Percentiles rank a stretch among this genome's conserved stretches.
Conservation (phyloP, 1,140 invertebrate genomes). For the Drosophila ambigua region DNA sequence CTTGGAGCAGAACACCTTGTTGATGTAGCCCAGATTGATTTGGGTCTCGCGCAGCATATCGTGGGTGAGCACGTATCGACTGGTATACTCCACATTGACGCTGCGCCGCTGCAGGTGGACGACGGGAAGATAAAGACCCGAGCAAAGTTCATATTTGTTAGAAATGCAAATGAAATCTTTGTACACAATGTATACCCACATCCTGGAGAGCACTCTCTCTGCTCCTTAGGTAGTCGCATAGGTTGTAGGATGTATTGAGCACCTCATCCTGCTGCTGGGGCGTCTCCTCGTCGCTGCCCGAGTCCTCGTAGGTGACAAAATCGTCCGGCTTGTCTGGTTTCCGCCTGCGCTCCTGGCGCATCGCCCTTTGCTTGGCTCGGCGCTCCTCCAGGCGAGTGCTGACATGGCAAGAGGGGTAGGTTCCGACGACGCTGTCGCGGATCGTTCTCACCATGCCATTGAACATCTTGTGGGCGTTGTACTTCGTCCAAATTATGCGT, state of each 20-base stretch:
- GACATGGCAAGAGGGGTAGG: constrained; percentile 89
- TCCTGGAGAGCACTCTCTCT: constrained; percentile 89
- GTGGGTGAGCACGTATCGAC: constrained; percentile 93
- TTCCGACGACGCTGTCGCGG: constrained; percentile 85
- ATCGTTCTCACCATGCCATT: constrained; percentile 84
- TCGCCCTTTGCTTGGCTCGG: constrained; percentile 86
- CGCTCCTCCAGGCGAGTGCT: constrained; percentile 89
- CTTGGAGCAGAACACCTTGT: constrained; percentile 98
- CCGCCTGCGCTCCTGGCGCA: constrained; percentile 88
- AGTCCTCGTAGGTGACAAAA: constrained; percentile 94
- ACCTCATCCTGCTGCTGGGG: constrained; percentile 88
- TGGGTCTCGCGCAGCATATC: constrained; percentile 94
- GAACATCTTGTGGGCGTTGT: constrained; percentile 65
- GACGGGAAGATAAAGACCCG: constrained; percentile 2
- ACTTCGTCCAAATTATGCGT: constrained; percentile 8
- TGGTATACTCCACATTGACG: constrained; percentile 91
- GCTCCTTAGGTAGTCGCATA: constrained; percentile 92
- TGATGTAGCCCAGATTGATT: constrained; percentile 92
- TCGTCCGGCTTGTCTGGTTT: constrained; percentile 94
- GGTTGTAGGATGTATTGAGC: constrained; percentile 92
- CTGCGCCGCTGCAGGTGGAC: constrained; percentile 85
- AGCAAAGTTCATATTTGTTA: constrained; percentile 19
- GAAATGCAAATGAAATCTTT: constrained; percentile 2
- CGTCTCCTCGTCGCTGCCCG: constrained; percentile 92
- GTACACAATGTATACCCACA: constrained; percentile 78